phyloP scores from a whole-genome alignment of 2,113 vertebrate genomes.

The Reinhardtius hippoglossoides region DNA sequence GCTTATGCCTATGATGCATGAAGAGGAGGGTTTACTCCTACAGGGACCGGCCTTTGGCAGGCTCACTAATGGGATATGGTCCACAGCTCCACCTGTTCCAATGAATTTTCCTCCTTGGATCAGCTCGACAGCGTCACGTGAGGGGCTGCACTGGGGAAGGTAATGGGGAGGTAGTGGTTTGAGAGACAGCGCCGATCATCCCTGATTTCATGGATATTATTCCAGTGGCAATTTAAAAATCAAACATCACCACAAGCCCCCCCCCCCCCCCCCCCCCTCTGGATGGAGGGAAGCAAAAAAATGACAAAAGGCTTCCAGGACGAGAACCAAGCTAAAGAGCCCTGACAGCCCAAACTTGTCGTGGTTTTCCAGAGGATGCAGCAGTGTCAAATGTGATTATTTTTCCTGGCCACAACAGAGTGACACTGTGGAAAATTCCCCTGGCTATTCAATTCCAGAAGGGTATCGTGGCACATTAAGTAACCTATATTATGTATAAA shows the following conservation, averaged over 20 bases:
- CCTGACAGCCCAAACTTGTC: constrained; percentile 63
- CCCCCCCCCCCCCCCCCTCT: no score
- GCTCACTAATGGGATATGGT: constrained; percentile 79
- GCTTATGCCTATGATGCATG: constrained; percentile 69
- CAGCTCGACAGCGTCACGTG: constrained; percentile 58
- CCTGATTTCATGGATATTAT: constrained; percentile 72
- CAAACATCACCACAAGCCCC: constrained; percentile 63
- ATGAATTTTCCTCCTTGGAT: constrained; percentile 74
- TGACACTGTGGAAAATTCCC: constrained; percentile 75
- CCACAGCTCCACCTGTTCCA: constrained; percentile 78
- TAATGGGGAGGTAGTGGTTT: constrained; percentile 68
- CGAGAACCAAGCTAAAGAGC: constrained; percentile 55
- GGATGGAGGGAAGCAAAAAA: constrained; percentile 39
- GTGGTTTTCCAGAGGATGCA: constrained; percentile 69
- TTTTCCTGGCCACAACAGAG: constrained; percentile 62
- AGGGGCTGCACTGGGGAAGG: constrained; percentile 45
- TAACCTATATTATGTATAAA: constrained; percentile 73
- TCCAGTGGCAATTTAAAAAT: constrained; percentile 67
- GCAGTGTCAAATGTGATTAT: constrained; percentile 72
- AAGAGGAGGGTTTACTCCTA: constrained; percentile 72
- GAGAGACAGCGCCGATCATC: constrained; percentile 71
- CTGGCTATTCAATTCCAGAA: constrained; percentile 67
- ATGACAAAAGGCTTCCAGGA: constrained; percentile 70
- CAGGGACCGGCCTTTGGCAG: constrained; percentile 75
- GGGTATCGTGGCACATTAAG: constrained; percentile 71